Percentiles rank a stretch among this genome's conserved stretches.
These are phyloP conservation scores for Trogon melanurus DNA, from an alignment of 2,113 vertebrate species.

Conservation along the genomic window DNA sequence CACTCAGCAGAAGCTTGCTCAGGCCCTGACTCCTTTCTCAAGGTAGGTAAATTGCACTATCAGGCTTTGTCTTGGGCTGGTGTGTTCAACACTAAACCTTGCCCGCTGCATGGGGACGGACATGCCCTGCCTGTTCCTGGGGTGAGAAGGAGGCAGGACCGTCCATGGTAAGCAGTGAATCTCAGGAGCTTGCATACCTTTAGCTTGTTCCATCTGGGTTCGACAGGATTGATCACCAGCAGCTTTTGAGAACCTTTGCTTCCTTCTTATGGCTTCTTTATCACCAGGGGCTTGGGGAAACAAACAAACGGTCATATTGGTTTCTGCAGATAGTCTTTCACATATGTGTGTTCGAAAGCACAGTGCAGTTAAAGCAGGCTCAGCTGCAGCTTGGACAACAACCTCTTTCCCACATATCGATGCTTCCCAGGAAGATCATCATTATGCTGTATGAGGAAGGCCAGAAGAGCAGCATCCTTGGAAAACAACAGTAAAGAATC, in stretches of 20 bases:
- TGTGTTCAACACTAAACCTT: not conserved
- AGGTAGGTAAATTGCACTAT: not conserved
- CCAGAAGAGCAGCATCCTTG: not conserved
- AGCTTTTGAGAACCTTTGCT: not conserved
- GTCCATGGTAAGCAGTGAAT: not conserved
- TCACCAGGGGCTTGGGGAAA: not conserved
- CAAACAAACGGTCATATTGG: not conserved
- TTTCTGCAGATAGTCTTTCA: not conserved
- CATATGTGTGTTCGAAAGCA: not conserved
- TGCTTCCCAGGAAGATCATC: not conserved
- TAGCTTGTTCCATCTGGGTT: not conserved
- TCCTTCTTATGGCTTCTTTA: not conserved
- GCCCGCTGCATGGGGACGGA: not conserved
- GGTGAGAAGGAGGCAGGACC: not conserved
- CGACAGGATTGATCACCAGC: not conserved
- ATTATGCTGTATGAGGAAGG: not conserved
- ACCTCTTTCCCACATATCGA: too few relatives aligned
- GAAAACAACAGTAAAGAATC: not conserved
- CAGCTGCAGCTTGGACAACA: rapidly evolving
- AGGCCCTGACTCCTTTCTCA: not conserved
- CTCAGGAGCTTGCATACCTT: rapidly evolving
- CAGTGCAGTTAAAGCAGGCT: not conserved
- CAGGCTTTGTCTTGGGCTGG: not conserved
- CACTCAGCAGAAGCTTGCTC: rapidly evolving
- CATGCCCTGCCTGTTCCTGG: not conserved